Conservation (phyloP, 2,113 vertebrate species). For the Camarhynchus parvulus region DNA sequence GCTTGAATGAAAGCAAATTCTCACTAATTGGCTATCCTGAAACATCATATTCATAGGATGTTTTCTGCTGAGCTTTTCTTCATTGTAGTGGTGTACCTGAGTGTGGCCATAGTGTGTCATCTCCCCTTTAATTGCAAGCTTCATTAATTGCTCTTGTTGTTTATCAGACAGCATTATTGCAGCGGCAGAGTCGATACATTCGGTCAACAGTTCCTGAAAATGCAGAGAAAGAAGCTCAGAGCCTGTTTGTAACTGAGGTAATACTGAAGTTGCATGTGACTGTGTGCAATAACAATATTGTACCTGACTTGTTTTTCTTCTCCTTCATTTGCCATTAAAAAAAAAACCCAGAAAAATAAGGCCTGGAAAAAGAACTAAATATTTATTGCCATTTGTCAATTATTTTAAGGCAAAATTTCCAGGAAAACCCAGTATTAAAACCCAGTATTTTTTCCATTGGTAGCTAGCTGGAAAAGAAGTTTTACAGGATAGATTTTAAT, state of each 20-base stretch:
- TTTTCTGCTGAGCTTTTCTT: background rate
- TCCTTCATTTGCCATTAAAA: background rate
- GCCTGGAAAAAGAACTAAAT: background rate
- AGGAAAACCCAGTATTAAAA: background rate
- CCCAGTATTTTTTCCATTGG: background rate
- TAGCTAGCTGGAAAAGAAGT: background rate
- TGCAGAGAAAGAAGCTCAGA: conserved; percentile 90
- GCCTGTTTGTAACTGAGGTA: conserved; percentile 97
- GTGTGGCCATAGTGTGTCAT: background rate
- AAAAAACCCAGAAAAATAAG: background rate
- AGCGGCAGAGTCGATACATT: conserved; percentile 87
- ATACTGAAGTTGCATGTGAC: background rate
- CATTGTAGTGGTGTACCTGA: background rate
- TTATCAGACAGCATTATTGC: conserved; percentile 85
- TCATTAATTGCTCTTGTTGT: conserved; percentile 1
- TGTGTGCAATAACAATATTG: background rate
- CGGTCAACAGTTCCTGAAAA: conserved; percentile 89
- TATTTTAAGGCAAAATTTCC: background rate
- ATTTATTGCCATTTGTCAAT: background rate
- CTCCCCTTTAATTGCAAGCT: background rate
- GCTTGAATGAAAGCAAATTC: background rate
- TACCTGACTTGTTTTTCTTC: background rate
- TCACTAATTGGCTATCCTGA: background rate
- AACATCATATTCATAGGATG: background rate
- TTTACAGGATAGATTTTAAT: background rate